Evolutionary conservation across 92 coral and sea anemone species (phyloP).

Genomic region (Phenganax stokvisi): DNA sequence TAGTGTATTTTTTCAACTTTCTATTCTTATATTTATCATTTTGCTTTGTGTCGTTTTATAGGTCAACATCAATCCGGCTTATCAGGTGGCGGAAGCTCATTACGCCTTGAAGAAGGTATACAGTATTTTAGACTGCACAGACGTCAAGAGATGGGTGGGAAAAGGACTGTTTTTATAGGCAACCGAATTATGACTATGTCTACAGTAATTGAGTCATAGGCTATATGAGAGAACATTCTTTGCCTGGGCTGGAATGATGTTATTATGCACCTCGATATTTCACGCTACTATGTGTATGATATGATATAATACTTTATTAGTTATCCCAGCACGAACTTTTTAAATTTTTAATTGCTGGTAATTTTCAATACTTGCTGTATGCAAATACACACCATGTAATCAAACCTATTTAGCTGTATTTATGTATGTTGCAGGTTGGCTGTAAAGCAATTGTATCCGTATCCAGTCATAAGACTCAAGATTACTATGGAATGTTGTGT

Average conservation of each 20-base stretch:
- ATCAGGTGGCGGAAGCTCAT: constrained; percentile 77
- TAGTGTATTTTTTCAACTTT: not conserved
- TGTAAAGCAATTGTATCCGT: constrained; percentile 86
- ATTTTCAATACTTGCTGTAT: not conserved
- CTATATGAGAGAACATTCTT: too few species aligned
- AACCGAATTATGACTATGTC: too few species aligned
- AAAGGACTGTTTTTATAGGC: too few species aligned
- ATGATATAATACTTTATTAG: too few species aligned
- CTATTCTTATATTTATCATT: not conserved
- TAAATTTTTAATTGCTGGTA: too few species aligned
- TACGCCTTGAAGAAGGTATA: constrained; percentile 89
- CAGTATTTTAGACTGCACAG: too few species aligned
- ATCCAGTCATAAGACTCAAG: constrained; percentile 72
- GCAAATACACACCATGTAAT: not conserved
- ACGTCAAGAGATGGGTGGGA: not conserved
- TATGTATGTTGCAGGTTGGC: constrained; percentile 57
- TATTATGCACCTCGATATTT: too few species aligned
- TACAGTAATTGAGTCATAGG: too few species aligned
- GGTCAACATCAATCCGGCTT: constrained; percentile 92
- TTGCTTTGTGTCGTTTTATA: not conserved
- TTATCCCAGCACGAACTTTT: too few species aligned
- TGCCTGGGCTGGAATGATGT: too few species aligned
- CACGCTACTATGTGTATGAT: too few species aligned
- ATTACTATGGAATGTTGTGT: constrained; percentile 79
- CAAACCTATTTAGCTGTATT: not conserved